Percentiles rank a stretch among this genome's conserved stretches.
phyloP scores from a whole-genome alignment of 2,113 vertebrate species.

The Synodontis membranacea region DNA sequence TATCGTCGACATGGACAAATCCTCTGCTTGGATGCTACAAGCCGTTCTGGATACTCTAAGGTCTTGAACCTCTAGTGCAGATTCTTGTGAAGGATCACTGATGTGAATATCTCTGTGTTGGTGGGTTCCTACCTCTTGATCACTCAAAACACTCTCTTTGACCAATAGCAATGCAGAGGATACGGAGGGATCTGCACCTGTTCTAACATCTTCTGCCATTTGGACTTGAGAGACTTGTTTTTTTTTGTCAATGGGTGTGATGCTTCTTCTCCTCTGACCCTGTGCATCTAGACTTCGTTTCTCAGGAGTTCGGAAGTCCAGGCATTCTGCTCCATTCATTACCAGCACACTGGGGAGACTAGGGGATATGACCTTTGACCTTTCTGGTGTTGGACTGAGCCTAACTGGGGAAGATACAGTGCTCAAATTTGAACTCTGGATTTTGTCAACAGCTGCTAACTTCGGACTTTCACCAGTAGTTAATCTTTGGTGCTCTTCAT shows the following conservation, averaged over 20 bases:
- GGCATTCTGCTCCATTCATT: constrained; percentile 72
- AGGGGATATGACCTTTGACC: constrained; percentile 57
- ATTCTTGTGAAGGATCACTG: constrained; percentile 54
- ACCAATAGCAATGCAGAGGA: constrained; percentile 69
- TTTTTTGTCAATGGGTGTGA: constrained; percentile 57
- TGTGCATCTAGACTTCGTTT: constrained; percentile 67
- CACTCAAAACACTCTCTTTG: constrained; percentile 57
- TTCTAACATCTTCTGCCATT: constrained; percentile 65
- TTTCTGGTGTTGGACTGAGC: constrained; percentile 61
- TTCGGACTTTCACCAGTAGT: constrained; percentile 53
- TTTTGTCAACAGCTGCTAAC: constrained; percentile 50
- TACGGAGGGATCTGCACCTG: constrained; percentile 64
- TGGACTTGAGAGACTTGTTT: constrained; percentile 61
- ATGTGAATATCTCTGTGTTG: constrained; percentile 56
- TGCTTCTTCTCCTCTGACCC: constrained; percentile 64
- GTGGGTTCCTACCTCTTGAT: constrained; percentile 11
- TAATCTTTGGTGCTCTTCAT: constrained; percentile 54
- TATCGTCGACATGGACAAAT: constrained; percentile 74
- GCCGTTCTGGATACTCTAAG: constrained; percentile 68
- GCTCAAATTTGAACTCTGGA: constrained; percentile 41
- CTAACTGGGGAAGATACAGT: constrained; percentile 51
- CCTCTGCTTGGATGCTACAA: constrained; percentile 71
- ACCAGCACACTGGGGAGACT: constrained; percentile 72
- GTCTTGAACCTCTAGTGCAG: constrained; percentile 63
- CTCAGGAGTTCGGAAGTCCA: constrained; percentile 72